A percentile compares a stretch with the other conserved stretches of the same genome.
phyloP scores from a whole-genome alignment of 2,888 invertebrate genomes.

The Plutella xylostella region DNA sequence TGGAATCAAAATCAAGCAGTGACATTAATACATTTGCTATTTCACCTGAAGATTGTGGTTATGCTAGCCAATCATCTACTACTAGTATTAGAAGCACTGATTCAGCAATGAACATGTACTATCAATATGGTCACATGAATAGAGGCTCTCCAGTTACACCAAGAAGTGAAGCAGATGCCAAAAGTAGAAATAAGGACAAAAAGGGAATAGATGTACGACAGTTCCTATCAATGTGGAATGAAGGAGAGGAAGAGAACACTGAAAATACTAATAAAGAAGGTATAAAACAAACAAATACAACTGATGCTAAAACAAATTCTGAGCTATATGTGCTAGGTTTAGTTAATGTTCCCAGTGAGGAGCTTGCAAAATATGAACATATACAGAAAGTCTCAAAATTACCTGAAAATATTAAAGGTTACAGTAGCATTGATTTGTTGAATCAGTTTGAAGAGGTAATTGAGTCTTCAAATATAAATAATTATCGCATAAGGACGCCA shows the following conservation, averaged over 20 bases:
- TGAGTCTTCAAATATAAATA: conserved; percentile 43
- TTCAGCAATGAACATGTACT: conserved; percentile 30
- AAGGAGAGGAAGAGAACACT: conserved; percentile 48
- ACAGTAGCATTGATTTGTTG: conserved; percentile 53
- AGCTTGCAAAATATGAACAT: conserved; percentile 61
- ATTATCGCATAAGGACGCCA: conserved; percentile 25
- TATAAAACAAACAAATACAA: neutral
- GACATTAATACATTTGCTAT: conserved; percentile 43
- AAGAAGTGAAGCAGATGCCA: conserved; percentile 27
- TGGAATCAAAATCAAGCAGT: conserved; percentile 54
- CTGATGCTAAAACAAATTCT: conserved; percentile 24
- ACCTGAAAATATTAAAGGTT: conserved; percentile 65
- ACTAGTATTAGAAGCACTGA: conserved; percentile 56
- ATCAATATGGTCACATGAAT: conserved; percentile 33
- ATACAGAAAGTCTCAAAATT: conserved; percentile 63
- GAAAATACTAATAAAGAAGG: conserved; percentile 31
- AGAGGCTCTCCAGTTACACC: conserved; percentile 27
- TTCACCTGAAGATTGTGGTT: conserved; percentile 59
- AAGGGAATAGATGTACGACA: conserved; percentile 55
- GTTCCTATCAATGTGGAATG: conserved; percentile 65
- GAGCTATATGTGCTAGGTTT: conserved; percentile 60
- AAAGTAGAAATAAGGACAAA: conserved; percentile 31
- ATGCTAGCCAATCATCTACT: conserved; percentile 59
- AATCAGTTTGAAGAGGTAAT: conserved; percentile 62
- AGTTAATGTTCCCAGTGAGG: conserved; percentile 59